Evolutionary conservation across 2,888 invertebrate species (phyloP), one percentile per base, ranked within the genome.

Genomic region (Nineta flava): DNA sequence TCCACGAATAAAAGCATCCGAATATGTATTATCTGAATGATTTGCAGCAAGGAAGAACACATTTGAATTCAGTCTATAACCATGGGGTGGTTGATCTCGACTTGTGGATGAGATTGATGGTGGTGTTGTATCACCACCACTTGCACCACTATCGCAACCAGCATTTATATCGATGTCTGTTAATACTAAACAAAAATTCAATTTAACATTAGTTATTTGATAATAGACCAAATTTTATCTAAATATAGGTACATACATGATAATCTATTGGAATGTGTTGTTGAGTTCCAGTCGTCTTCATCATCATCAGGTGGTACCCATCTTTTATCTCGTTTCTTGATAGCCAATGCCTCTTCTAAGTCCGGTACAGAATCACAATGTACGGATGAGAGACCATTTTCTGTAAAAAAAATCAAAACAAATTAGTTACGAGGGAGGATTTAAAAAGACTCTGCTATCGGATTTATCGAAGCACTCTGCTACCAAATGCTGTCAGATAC

Each of bases 131-230:
- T 34, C 45, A 16, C 49, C 49, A n/a, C 31, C 32, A n/a, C 42
- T 48, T 17, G 16, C 31, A 7, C 42, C 43, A 34, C 49, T 49
- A 15, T 66, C 65, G 57, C 65, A 66, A 4, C 63, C 71, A 46
- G 67, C 72, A 64, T 67, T 67, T 50, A 74, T 74, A 58, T 77
- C 76, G 56, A 76, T 70, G 59, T 77, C 76, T 51, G 75, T 73
- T 63, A 76, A 65, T 56, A 76, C 76, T 77, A 65, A 59, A 26
- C n/a, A n/a, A 26, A 26, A 26, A 26, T 6, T 5, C 4, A 26
- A 26, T 26, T 26, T 49, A 47, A 43, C 5, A 43, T 43, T 43
- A 17, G 43, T 17, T 17, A 17, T 5, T 16, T 12, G 16, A 17
- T 9, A n/a, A n/a, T 19, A 4, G 2, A 9, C 9, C 26, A 46